These are phyloP conservation scores for Bellardia bayeri DNA, from an alignment of 2,888 invertebrate species.

Conservation along the genomic window DNA sequence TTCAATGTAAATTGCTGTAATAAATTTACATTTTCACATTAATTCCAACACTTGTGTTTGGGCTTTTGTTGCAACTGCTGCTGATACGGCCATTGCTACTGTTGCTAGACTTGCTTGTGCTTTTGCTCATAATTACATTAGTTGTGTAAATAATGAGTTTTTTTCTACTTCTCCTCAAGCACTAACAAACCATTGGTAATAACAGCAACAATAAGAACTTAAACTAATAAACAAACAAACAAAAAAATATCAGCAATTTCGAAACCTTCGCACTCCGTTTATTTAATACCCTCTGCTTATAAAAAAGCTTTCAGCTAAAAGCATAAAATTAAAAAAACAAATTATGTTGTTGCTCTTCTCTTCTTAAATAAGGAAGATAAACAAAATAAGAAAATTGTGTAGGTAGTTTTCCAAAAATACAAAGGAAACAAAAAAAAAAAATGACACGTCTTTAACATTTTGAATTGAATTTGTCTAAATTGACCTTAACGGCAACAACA, in stretches of 20 bases:
- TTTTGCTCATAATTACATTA: constrained; percentile 49
- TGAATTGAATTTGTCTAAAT: constrained; percentile 9
- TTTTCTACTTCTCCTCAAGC: neutral
- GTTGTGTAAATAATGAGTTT: constrained; percentile 55
- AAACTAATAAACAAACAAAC: no score
- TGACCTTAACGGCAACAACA: constrained; percentile 14
- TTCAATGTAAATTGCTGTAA: constrained; percentile 35
- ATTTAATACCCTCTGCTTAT: neutral
- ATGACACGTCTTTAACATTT: constrained; percentile 26
- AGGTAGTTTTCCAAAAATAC: neutral
- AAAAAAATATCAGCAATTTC: constrained; percentile 18
- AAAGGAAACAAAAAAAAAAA: neutral
- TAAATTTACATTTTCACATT: constrained; percentile 47
- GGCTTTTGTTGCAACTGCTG: neutral
- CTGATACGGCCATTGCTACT: neutral
- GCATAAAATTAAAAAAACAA: constrained; percentile 14
- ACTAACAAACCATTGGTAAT: constrained; percentile 42
- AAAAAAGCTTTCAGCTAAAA: neutral
- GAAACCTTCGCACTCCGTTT: neutral
- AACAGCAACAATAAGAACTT: constrained; percentile 11
- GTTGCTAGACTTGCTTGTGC: neutral
- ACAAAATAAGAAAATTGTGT: neutral
- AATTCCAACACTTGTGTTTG: neutral
- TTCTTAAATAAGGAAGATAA: constrained; percentile 1
- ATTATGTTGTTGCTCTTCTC: neutral